phyloP scores from a whole-genome alignment of 2,113 vertebrate genomes.

The Accipiter virgatus region DNA sequence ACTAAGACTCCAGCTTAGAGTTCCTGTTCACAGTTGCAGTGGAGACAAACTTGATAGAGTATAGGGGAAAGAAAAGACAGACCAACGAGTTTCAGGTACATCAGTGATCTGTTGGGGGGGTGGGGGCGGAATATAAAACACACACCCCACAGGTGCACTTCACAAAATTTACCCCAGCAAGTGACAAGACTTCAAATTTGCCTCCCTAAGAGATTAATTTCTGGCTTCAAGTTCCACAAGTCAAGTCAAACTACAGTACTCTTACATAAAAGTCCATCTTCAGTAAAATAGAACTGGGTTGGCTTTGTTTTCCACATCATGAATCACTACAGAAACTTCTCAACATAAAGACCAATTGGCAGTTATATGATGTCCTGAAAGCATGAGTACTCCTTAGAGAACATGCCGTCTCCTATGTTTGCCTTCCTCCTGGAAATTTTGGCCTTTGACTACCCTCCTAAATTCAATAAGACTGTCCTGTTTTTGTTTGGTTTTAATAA shows the following conservation, averaged over 20 bases:
- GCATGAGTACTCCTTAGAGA: background rate
- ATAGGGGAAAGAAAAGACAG: background rate
- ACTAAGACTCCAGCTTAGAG: background rate
- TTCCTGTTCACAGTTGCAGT: background rate
- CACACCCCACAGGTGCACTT: background rate
- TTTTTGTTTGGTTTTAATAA: background rate
- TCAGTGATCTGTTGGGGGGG: background rate
- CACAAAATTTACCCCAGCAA: background rate
- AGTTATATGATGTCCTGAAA: background rate
- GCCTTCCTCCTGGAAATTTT: background rate
- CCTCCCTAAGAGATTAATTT: background rate
- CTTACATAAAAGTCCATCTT: background rate
- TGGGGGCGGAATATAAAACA: accelerated
- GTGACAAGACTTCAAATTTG: background rate
- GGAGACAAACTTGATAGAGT: background rate
- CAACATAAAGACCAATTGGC: background rate
- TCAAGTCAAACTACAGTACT: background rate
- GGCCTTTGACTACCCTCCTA: background rate
- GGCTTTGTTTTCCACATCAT: background rate
- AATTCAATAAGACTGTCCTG: background rate
- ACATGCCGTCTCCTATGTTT: background rate
- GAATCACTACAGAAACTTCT: slow-evolving; percentile 20
- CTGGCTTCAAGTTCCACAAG: background rate
- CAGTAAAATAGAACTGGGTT: background rate
- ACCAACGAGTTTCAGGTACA: background rate